A percentile compares a stretch with the other conserved stretches of the same genome.
Conservation (phyloP, 2,888 invertebrate species). For the Ectemnius cavifrons region DNA sequence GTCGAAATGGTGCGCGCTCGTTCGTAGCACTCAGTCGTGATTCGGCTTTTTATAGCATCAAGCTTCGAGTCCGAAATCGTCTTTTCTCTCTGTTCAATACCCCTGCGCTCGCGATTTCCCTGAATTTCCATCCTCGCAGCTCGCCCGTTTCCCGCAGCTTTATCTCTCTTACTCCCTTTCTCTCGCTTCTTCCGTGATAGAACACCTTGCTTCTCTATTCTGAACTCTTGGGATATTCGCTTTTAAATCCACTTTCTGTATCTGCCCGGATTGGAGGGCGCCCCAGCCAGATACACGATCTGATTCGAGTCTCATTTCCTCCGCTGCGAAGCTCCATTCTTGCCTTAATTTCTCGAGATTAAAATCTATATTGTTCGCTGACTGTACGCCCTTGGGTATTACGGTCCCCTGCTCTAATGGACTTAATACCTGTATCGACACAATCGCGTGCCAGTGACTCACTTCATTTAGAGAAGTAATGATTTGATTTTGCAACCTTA, state of each 20-base stretch:
- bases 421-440: neutral
- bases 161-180: neutral
- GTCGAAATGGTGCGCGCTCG: slow-evolving; percentile 5
- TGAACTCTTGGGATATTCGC: slow-evolving; percentile 32
- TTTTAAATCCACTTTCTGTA: slow-evolving; percentile 43
- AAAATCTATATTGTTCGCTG: slow-evolving; percentile 9
- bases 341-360: slow-evolving; percentile 24
- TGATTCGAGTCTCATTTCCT: slow-evolving; percentile 21
- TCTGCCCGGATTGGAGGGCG: slow-evolving; percentile 13
- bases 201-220: slow-evolving; percentile 8
- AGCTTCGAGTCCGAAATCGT: slow-evolving; percentile 44
- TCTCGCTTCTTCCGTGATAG: slow-evolving; percentile 13
- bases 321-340: slow-evolving; percentile 10
- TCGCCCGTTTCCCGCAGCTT: neutral
- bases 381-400: slow-evolving; percentile 4
- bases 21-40: slow-evolving; percentile 43
- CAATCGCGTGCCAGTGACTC: neutral
- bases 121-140: neutral
- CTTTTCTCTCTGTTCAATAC: slow-evolving; percentile 21
- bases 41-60: slow-evolving; percentile 37
- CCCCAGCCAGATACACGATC: slow-evolving; percentile 20
- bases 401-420: slow-evolving; percentile 8
- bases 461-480: neutral
- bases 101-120: slow-evolving; percentile 19
- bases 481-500: no score